Conservation (phyloP, 2,888 invertebrate species). For the Calephelis perditalis region DNA sequence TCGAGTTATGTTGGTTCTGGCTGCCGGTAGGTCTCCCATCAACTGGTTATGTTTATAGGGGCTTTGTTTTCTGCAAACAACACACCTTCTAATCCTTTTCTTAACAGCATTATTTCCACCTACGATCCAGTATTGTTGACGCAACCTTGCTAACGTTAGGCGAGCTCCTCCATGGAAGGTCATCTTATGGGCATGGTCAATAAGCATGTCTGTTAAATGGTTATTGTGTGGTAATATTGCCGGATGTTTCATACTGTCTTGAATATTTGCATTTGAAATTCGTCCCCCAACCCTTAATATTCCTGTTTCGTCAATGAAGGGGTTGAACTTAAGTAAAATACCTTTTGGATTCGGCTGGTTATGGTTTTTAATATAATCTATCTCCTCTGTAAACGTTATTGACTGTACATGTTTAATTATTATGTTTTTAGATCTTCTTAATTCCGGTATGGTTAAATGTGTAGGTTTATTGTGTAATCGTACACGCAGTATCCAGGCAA, state of each 20-base stretch:
- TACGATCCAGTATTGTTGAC: constrained; percentile 24
- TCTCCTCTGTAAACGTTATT: constrained; percentile 20
- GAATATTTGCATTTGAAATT: constrained; percentile 16
- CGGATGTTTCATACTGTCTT: neutral
- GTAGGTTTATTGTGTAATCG: too few relatives aligned
- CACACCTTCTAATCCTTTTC: neutral
- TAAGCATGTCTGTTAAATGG: too few relatives aligned
- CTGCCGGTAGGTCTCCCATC: constrained; percentile 27
- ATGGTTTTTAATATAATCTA: constrained; percentile 13
- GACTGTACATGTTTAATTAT: too few relatives aligned
- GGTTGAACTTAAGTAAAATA: constrained; percentile 21
- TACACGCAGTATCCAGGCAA: too few relatives aligned
- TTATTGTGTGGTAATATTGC: too few relatives aligned
- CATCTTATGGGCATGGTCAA: constrained; percentile 15
- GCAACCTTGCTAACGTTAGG: constrained; percentile 20
- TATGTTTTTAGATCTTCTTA: constrained; percentile 12
- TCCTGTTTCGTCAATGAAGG: constrained; percentile 19
- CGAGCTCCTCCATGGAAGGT: constrained; percentile 17
- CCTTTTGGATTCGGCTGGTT: constrained; percentile 8
- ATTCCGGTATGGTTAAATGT: constrained; percentile 2
- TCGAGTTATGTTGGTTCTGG: constrained; percentile 18
- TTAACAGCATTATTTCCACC: constrained; percentile 21
- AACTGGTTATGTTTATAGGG: constrained; percentile 24
- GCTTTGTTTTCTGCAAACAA: constrained; percentile 2
- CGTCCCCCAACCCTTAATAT: constrained; percentile 23